These are phyloP conservation scores for Pionites leucogaster DNA, from an alignment of 2,113 vertebrate species.

Conservation along the genomic window DNA sequence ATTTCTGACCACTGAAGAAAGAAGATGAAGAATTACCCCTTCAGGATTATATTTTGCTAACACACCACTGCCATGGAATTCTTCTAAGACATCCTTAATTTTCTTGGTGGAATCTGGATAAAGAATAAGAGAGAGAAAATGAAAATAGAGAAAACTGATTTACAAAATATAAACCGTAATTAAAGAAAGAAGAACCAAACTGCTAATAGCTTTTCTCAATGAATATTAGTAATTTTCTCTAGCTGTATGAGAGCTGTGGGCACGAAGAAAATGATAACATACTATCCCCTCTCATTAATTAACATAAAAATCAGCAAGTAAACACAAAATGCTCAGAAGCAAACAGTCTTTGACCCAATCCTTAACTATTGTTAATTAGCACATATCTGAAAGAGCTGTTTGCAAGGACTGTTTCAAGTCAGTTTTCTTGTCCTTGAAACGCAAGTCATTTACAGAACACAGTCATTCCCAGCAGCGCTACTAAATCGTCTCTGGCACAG, in stretches of 20 bases:
- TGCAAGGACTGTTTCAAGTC: neutral
- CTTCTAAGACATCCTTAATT: constrained; percentile 93
- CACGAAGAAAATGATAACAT: constrained; percentile 12
- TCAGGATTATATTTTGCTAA: constrained; percentile 95
- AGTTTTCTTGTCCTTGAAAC: neutral
- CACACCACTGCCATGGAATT: constrained; percentile 93
- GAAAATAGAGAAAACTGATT: neutral
- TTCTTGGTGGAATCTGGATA: constrained; percentile 91
- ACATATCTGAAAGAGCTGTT: neutral
- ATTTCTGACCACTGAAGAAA: neutral
- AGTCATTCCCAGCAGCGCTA: neutral
- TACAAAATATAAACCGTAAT: neutral
- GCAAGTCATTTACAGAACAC: neutral
- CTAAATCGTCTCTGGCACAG: neutral
- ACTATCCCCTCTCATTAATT: neutral
- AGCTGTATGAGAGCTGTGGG: neutral
- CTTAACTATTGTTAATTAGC: neutral
- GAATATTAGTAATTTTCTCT: neutral
- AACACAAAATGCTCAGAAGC: neutral
- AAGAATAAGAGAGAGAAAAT: constrained; percentile 53
- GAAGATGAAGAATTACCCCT: constrained; percentile 81
- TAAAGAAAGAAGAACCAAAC: neutral
- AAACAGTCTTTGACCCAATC: neutral
- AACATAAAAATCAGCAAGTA: neutral
- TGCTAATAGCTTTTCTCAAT: neutral